Evolutionary conservation across 2,113 vertebrate genomes (phyloP).

Genomic region (Heterotis niloticus): DNA sequence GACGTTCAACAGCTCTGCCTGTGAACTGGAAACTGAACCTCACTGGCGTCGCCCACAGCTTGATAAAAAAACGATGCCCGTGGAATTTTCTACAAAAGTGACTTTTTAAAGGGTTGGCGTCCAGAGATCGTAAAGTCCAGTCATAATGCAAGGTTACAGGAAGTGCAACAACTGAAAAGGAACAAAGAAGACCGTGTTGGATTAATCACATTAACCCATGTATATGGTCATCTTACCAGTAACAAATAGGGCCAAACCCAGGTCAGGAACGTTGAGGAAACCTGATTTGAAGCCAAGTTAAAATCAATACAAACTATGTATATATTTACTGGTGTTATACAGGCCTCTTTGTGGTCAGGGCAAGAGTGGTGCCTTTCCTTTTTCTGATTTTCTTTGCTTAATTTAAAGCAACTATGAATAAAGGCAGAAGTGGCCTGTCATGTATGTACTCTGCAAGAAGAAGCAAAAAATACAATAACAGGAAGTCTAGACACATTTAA

Average conservation of each 20-base stretch:
- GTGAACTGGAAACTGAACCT: slow-evolving; percentile 8
- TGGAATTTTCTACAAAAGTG: slow-evolving; percentile 32
- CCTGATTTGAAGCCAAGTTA: slow-evolving; percentile 44
- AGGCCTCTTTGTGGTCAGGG: slow-evolving; percentile 39
- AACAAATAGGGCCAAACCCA: slow-evolving; percentile 30
- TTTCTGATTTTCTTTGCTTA: slow-evolving; percentile 40
- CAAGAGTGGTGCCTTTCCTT: slow-evolving; percentile 44
- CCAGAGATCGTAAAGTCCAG: slow-evolving; percentile 13
- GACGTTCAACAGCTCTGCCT: background rate
- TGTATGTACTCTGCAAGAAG: too few species aligned
- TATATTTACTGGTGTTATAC: slow-evolving; percentile 42
- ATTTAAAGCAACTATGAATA: slow-evolving; percentile 24
- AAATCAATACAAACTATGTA: slow-evolving; percentile 56
- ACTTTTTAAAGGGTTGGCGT: slow-evolving; percentile 27
- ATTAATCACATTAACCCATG: slow-evolving; percentile 37
- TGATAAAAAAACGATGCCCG: slow-evolving; percentile 10
- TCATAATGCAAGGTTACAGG: background rate
- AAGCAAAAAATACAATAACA: slow-evolving; percentile 17
- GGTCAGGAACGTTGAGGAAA: slow-evolving; percentile 45
- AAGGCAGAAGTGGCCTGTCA: too few species aligned
- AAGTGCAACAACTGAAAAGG: background rate
- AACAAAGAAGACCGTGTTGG: slow-evolving; percentile 11
- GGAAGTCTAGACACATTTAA: background rate
- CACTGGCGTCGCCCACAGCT: slow-evolving; percentile 21
- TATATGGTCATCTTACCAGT: slow-evolving; percentile 31